Evolutionary conservation across 2,888 invertebrate genomes (phyloP), one percentile per base, ranked within the genome.

Genomic region (Formica aserva): DNA sequence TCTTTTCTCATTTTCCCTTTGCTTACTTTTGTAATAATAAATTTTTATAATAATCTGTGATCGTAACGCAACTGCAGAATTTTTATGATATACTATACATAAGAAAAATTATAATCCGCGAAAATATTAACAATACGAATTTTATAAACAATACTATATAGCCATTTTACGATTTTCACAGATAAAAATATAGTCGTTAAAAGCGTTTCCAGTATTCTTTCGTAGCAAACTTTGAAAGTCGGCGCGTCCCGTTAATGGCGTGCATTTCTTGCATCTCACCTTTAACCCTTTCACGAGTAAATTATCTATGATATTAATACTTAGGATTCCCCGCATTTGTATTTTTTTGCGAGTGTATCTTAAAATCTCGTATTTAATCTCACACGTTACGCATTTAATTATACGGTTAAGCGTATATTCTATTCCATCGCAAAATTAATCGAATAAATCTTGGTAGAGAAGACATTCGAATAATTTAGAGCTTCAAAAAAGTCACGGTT

Each of bases 291-390:
- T 38, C 32, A 71, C 71, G 11, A 78, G 60, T 71, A 78, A 78
- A 78, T 78, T 71, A 78, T 78, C 57, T 32, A 13, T 18, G 13
- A 71, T 60, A 60, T 71, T 78, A 71, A 71, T 26, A 60, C 22
- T 26, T 45, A 71, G 72, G 29, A 60, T 71, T 45, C 45, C 60
- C 35, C 32, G 45, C 32, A 15, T 57, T 57, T 41, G 32, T 52
- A 8, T 65, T 77, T 78, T 78, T 45, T 45, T 45, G 26, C 26
- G n/a, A 32, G n/a, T 22, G 57, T 45, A 71, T 78, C 57, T 78
- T 69, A 71, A 78, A 78, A 57, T 69, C 22, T 41, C 57, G 32
- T 60, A 60, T 78, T 78, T 78, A 78, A 78, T 78, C 60, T 45
- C 45, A 71, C 60, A 60, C 45, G 72, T 78, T 78, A 71, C 45